Evolutionary conservation across 2,113 vertebrate genomes (phyloP), one percentile per base, ranked within the genome.

Genomic region (Tretioscincus oriximinensis): DNA sequence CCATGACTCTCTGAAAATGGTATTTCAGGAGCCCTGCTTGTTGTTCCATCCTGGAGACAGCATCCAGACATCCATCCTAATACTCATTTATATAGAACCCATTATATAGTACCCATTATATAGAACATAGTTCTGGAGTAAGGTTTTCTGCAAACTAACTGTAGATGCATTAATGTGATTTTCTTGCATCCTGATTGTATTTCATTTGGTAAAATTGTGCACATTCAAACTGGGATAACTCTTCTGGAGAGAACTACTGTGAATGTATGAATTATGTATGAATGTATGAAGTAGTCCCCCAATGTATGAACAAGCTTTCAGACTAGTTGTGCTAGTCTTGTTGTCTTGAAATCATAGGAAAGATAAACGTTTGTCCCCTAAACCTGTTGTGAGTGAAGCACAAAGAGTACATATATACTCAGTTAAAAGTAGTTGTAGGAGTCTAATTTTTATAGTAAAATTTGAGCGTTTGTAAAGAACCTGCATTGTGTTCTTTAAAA

Each of bases 211-310:
- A 69, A 68, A 47, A 76, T 69, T 61, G 26, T n/a, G 60, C 22
- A 35, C 75, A 51, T 76, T 81, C 60, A 76, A 73, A 60, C 41
- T 60, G 35, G n/a, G 49, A 61, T 76, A 81, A 76, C 35, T 69
- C 51, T 76, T 69, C 31, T 28, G 26, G 80, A 81, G 64, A 75
- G 49, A 68, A 75, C 64, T 75, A 16, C 49, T 45, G 68, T 73
- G 73, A 75, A 67, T 45, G 20, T 35, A 81, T 75, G 64, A 81
- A 76, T 81, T 61, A 61, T 29, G 35, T 45, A 81, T 69, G n/a
- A n/a, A n/a, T n/a, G n/a, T n/a, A n/a, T n/a, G n/a, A 45, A 28
- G 10, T 20, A 22, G 74, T 81, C 31, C 22, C 51, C 64, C n/a
- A 28, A 49, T 75, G 64, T 61, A 7, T n/a, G 24, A 60, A 26